Conservation (phyloP, 2,113 vertebrate species). For the Salvelinus sp. region DNA sequence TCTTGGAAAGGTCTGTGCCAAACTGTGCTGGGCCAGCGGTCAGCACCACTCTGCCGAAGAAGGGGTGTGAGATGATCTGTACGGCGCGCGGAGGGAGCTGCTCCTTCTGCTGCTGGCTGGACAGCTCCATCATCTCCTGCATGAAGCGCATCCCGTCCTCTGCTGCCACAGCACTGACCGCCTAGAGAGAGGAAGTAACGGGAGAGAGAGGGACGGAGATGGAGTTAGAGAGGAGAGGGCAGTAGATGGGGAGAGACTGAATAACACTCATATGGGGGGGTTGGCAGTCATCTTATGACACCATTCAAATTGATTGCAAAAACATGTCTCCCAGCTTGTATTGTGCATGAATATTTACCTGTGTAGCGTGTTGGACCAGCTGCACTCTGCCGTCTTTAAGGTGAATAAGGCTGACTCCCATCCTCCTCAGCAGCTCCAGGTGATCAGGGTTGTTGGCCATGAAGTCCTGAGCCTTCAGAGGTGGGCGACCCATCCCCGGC, state of each 20-base stretch:
- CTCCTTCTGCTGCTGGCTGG: constrained; percentile 97
- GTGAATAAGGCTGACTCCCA: constrained; percentile 98
- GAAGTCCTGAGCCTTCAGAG: constrained; percentile 93
- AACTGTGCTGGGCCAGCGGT: constrained; percentile 97
- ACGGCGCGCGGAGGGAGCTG: constrained; percentile 95
- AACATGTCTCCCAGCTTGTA: too few relatives aligned
- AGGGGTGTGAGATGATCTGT: constrained; percentile 94
- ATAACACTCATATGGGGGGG: too few relatives aligned
- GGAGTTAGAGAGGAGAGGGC: neutral
- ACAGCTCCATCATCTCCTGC: constrained; percentile 99
- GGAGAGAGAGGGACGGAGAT: neutral
- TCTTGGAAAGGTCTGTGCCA: constrained; percentile 92
- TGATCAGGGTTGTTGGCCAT: constrained; percentile 98
- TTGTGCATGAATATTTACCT: constrained; percentile 72
- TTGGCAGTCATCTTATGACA: too few relatives aligned
- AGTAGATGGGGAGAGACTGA: neutral
- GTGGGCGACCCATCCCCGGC: constrained; percentile 83
- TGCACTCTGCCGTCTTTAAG: constrained; percentile 97
- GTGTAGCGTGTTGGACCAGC: constrained; percentile 93
- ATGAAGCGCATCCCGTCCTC: constrained; percentile 97
- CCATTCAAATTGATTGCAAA: too few relatives aligned
- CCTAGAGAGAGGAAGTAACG: constrained; percentile 72
- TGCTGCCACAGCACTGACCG: constrained; percentile 91
- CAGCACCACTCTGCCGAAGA: constrained; percentile 93
- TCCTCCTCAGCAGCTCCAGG: constrained; percentile 94